Conservation (phyloP, 1,140 invertebrate genomes). For the Aphelenchoides fujianensis region DNA sequence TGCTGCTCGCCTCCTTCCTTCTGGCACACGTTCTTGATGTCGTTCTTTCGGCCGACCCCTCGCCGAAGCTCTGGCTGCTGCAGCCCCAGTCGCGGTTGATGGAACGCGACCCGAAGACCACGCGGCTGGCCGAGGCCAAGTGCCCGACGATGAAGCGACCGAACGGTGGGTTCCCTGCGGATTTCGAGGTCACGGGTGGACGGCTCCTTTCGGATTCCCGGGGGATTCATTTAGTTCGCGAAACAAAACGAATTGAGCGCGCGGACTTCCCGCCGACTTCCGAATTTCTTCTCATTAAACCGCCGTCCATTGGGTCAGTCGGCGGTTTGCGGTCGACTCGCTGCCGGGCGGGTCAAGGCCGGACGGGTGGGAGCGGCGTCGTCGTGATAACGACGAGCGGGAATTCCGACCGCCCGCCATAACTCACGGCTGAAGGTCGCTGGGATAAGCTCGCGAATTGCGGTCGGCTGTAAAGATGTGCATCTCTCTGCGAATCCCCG, state of each 20-base stretch:
- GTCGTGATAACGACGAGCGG: neutral
- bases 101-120: conserved; percentile 28
- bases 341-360: neutral
- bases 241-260: conserved; percentile 21
- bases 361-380: neutral
- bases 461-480: too few relatives aligned
- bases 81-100: conserved; percentile 26
- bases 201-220: neutral
- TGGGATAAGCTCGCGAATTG: too few relatives aligned
- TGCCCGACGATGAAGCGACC: conserved; percentile 37
- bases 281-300: neutral
- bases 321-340: neutral
- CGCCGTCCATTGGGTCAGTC: neutral
- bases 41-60: neutral
- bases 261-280: neutral
- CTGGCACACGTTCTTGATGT: neutral
- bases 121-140: conserved; percentile 37
- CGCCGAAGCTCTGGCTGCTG: conserved; percentile 11
- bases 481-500: too few relatives aligned
- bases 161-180: conserved; percentile 38
- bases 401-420: neutral
- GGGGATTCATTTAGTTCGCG: neutral
- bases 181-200: conserved; percentile 4
- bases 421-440: too few relatives aligned
- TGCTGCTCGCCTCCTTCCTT: neutral